Conservation (phyloP, 2,113 vertebrate species). For the Coreoperca whiteheadi region DNA sequence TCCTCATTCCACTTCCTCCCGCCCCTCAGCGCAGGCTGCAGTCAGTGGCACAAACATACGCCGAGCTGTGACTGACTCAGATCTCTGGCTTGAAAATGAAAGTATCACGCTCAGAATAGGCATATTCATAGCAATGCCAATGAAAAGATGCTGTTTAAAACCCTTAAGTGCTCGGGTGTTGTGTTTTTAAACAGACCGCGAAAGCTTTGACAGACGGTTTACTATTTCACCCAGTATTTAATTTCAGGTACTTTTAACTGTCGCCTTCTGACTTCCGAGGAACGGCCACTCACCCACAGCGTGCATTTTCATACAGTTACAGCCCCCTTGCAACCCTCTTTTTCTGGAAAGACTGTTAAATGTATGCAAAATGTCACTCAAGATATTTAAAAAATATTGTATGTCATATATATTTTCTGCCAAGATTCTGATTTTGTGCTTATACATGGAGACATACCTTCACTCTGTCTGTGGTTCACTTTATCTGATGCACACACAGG, state of each 20-base stretch:
- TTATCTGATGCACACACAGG: constrained; percentile 60
- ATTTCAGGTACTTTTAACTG: constrained; percentile 78
- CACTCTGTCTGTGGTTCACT: constrained; percentile 35
- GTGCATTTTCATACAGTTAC: constrained; percentile 75
- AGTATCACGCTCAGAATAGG: constrained; percentile 75
- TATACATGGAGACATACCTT: constrained; percentile 18
- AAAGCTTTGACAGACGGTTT: constrained; percentile 83
- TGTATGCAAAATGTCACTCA: constrained; percentile 50
- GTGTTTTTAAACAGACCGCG: constrained; percentile 84
- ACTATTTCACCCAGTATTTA: constrained; percentile 80
- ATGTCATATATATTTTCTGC: constrained; percentile 28
- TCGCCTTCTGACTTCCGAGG: constrained; percentile 63
- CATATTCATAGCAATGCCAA: constrained; percentile 76
- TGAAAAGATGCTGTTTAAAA: constrained; percentile 75
- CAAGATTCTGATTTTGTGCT: constrained; percentile 12
- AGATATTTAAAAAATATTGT: constrained; percentile 30
- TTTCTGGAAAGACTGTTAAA: constrained; percentile 39
- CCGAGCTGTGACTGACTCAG: constrained; percentile 56
- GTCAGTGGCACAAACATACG: constrained; percentile 71
- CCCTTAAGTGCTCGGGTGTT: constrained; percentile 83
- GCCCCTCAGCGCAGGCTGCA: constrained; percentile 55
- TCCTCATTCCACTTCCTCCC: constrained; percentile 79
- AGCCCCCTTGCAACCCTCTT: constrained; percentile 16
- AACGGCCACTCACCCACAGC: constrained; percentile 58
- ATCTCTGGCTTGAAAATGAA: constrained; percentile 69